Evolutionary conservation across 53 echinoderm and acorn worm species (phyloP).

Genomic region (Stichopus horrens): DNA sequence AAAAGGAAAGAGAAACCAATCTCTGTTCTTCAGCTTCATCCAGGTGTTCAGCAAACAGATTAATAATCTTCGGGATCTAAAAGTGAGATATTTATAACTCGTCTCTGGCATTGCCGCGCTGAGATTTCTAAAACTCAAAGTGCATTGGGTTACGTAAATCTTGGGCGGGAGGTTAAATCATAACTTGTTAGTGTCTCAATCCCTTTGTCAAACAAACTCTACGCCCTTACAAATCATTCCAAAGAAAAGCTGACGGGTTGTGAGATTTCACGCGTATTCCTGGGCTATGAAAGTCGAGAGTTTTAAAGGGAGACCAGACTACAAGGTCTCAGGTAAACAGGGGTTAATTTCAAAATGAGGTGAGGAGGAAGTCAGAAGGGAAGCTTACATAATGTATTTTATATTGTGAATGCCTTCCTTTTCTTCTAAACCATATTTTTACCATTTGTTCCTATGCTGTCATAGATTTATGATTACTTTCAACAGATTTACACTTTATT

Average conservation of each 20-base stretch:
- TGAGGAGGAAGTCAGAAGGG: too few species aligned
- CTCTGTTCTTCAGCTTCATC: neutral
- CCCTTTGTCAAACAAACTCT: conserved; percentile 29
- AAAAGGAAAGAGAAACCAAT: neutral
- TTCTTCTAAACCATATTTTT: too few species aligned
- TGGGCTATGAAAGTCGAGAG: too few species aligned
- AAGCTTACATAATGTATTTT: too few species aligned
- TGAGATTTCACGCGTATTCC: neutral
- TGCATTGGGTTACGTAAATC: conserved; percentile 42
- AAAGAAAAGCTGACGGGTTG: neutral
- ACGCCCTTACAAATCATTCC: conserved; percentile 10
- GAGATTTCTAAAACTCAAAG: conserved; percentile 5
- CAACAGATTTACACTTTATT: too few species aligned
- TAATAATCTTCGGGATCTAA: conserved; percentile 17
- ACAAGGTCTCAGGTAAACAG: too few species aligned
- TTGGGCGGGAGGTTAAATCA: conserved; percentile 11
- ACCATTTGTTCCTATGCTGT: too few species aligned
- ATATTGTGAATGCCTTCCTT: too few species aligned
- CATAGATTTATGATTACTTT: too few species aligned
- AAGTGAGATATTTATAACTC: conserved; percentile 1
- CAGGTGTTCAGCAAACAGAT: conserved; percentile 18
- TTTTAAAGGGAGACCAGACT: too few species aligned
- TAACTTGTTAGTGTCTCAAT: conserved; percentile 23
- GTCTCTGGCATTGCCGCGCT: neutral
- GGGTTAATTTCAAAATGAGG: too few species aligned